Conservation (phyloP, 1,140 invertebrate species). For the Vanessa tameamea region DNA sequence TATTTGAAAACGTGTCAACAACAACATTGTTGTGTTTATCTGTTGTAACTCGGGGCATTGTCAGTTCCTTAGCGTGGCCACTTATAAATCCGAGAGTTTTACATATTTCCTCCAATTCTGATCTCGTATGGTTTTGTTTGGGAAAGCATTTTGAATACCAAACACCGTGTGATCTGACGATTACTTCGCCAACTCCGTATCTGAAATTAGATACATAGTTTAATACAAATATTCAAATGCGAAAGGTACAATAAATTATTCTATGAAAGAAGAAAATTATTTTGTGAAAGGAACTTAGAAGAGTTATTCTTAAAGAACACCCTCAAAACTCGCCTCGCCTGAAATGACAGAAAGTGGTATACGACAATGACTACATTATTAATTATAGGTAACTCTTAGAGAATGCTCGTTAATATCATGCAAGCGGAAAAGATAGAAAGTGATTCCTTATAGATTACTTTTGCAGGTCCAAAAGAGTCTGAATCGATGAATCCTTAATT, state of each 20-base stretch:
- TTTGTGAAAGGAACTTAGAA: no score
- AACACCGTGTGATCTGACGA: constrained; percentile 61
- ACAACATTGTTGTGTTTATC: constrained; percentile 55
- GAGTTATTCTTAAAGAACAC: no score
- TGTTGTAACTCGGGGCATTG: constrained; percentile 29
- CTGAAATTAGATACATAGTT: constrained; percentile 48
- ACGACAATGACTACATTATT: no score
- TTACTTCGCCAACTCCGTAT: constrained; percentile 64
- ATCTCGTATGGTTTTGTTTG: constrained; percentile 59
- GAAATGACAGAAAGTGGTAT: no score
- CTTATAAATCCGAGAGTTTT: constrained; percentile 63
- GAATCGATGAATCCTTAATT: no score
- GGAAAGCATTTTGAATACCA: constrained; percentile 70
- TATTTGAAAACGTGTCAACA: constrained; percentile 58
- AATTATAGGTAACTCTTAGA: no score
- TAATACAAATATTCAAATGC: background rate
- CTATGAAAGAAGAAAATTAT: no score
- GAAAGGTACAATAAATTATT: background rate
- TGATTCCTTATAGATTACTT: no score
- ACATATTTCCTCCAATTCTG: constrained; percentile 67
- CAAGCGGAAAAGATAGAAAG: no score
- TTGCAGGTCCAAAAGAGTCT: no score
- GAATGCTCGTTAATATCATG: no score
- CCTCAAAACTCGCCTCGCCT: no score
- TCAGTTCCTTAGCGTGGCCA: constrained; percentile 67